A percentile compares a stretch with the other conserved stretches of the same genome.
phyloP scores from a whole-genome alignment of 2,797 vertebrate species.

The Phaenicophaeus curvirostris region DNA sequence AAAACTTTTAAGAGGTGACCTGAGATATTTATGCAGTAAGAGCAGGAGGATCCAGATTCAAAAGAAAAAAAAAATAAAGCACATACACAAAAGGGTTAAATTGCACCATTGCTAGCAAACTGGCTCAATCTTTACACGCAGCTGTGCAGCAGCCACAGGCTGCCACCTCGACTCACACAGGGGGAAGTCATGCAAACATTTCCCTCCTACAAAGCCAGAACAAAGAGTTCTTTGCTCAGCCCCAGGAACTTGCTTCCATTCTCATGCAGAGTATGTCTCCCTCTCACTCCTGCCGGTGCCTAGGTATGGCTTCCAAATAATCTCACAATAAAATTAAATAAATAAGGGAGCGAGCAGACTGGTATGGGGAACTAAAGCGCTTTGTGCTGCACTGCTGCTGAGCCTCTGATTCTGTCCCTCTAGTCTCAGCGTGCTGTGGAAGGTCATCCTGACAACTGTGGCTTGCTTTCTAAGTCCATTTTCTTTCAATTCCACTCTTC shows the following conservation, averaged over 20 bases:
- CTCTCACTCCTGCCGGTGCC: not conserved
- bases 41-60: not conserved
- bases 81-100: not conserved
- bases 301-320: not conserved
- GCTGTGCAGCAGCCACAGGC: not conserved
- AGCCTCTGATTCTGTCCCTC: not conserved
- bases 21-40: not conserved
- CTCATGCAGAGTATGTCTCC: not conserved
- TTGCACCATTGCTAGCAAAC: not conserved
- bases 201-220: not conserved
- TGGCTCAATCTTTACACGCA: not conserved
- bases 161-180: rapidly evolving
- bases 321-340: not conserved
- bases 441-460: not conserved
- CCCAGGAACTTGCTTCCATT: not conserved
- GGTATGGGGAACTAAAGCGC: not conserved
- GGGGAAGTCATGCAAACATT: rapidly evolving
- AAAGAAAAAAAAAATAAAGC: not conserved
- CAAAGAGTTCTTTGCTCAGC: not conserved
- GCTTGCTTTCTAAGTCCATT: not conserved
- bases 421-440: not conserved
- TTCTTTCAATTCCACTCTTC: not conserved
- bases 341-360: not conserved
- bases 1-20: not conserved
- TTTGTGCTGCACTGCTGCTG: not conserved